Evolutionary conservation across 1,140 invertebrate genomes (phyloP), one percentile per base, ranked within the genome.

Genomic region (Myzus persicae): DNA sequence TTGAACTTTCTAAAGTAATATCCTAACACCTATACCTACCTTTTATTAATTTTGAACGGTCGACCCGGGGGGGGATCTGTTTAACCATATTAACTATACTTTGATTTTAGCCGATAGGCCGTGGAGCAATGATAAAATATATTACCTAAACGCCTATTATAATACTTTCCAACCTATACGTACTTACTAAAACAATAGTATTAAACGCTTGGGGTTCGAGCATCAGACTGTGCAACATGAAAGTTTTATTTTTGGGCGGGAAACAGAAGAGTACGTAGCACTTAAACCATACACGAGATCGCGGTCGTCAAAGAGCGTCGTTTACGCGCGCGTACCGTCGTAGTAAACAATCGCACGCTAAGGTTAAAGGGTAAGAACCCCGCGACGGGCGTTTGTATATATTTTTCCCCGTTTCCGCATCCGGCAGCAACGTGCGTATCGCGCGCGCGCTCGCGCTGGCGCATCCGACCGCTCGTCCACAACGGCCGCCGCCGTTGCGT

Each of bases 291-390:
- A n/a, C 31, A 7, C 76, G 20, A 36, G 36, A 38, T 38, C 76
- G 76, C 76, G 76, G 9, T 42, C 82, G 82, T 42, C 82, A 42
- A 85, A 85, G 40, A 42, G 82, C 82, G 46, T n/a, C 67, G 59
- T 91, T 91, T 91, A 91, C 48, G 51, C 51, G 20, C 48, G n/a
- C 84, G 42, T 44, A 40, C 59, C 20, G 59, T 67, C 31, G 59
- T 48, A 44, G 89, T 90, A 90, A 90, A 90, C 89, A 90, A 90
- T 59, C 26, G 89, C 82, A 26, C 89, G 89, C 90, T 38, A 67
- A 91, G 90, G 90, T 67, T 59, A 67, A 91, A 81, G 90, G 67
- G 54, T 81, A 81, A 81, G 67, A 81, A 82, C 67, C 81, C 87
- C 26, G 18, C 59, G 91, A 11, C 44, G 59, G 31, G 42, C 31